Conservation (phyloP, 2,113 vertebrate genomes). For the Indicator indicator region DNA sequence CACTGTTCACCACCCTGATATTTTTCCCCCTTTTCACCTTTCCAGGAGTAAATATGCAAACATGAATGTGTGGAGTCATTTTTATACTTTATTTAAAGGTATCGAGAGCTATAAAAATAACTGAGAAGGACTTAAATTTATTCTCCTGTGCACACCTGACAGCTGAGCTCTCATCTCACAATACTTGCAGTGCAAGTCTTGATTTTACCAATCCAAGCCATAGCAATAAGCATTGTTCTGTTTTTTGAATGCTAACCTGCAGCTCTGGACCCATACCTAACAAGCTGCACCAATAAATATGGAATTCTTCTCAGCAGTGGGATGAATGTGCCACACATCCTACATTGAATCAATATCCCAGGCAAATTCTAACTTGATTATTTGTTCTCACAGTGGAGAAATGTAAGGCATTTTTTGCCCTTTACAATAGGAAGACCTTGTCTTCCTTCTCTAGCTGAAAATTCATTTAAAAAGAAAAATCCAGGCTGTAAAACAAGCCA, state of each 20-base stretch:
- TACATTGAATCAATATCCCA: not conserved
- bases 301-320: not conserved
- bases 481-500: not conserved
- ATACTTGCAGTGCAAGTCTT: not conserved
- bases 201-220: not conserved
- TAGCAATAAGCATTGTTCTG: not conserved
- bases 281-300: not conserved
- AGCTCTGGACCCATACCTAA: not conserved
- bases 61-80: not conserved
- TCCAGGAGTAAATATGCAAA: not conserved
- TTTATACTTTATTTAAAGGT: not conserved
- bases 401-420: accelerated
- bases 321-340: not conserved
- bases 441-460: not conserved
- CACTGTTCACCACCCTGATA: accelerated
- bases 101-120: not conserved
- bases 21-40: not conserved
- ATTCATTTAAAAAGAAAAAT: not conserved
- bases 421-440: not conserved
- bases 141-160: not conserved
- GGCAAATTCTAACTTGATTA: not conserved
- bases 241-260: not conserved
- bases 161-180: not conserved
- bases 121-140: not conserved
- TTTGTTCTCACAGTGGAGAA: not conserved